Percentiles rank a stretch among this genome's conserved stretches.
Conservation (phyloP, 2,888 invertebrate species). For the Troilus luridus region DNA sequence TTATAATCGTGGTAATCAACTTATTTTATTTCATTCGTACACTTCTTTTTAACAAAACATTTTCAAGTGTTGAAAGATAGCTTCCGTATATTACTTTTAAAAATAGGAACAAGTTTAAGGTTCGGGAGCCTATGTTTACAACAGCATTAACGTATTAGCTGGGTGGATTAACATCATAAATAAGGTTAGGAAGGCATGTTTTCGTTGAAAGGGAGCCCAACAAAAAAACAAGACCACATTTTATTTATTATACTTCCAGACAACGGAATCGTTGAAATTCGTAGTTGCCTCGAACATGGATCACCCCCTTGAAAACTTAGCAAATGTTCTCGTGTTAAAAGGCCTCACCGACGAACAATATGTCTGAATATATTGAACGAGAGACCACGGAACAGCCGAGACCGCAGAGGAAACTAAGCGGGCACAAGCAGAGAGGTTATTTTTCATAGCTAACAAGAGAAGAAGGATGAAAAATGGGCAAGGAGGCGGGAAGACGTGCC, state of each 20-base stretch:
- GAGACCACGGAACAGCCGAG: background rate
- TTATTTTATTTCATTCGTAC: too few species aligned
- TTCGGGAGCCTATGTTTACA: background rate
- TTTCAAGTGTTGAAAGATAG: too few species aligned
- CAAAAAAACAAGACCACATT: background rate
- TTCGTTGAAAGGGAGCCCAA: background rate
- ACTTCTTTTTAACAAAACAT: too few species aligned
- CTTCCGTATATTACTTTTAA: too few species aligned
- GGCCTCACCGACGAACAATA: background rate
- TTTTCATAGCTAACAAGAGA: constrained; percentile 36
- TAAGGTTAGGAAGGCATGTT: background rate
- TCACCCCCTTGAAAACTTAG: background rate
- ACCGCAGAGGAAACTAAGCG: constrained; percentile 38
- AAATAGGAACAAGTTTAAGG: too few species aligned
- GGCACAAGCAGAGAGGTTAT: background rate
- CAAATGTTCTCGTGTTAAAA: background rate
- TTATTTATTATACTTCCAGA: background rate
- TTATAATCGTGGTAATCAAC: too few species aligned
- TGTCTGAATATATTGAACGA: background rate
- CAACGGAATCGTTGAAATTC: background rate
- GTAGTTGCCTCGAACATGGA: background rate
- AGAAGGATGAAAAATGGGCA: constrained; percentile 29
- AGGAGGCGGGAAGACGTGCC: constrained; percentile 37
- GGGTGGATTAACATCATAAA: background rate
- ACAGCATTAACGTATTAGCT: background rate